Conservation (phyloP, 2,888 invertebrate species). For the Trypoxylon attenuatum region DNA sequence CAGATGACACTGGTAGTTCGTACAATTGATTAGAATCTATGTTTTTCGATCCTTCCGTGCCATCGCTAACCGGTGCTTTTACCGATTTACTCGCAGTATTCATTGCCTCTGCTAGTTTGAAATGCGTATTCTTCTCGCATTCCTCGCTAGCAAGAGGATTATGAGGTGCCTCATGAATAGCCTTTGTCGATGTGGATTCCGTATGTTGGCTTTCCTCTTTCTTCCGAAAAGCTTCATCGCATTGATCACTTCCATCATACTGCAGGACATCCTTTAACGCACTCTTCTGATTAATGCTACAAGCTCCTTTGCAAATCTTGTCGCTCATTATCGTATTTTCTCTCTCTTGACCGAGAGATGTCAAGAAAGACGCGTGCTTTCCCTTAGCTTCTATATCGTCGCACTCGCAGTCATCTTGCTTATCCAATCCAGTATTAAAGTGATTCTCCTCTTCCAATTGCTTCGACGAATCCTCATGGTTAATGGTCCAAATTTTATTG, state of each 20-base stretch:
- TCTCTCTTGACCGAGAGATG: background rate
- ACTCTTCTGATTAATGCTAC: background rate
- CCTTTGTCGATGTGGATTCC: background rate
- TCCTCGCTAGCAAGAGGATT: background rate
- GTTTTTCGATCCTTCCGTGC: background rate
- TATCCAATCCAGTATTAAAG: background rate
- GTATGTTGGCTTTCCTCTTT: slow-evolving; percentile 1
- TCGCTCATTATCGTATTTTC: background rate
- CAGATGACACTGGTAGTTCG: background rate
- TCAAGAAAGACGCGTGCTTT: background rate
- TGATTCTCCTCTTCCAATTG: background rate
- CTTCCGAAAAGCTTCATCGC: background rate
- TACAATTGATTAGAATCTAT: background rate
- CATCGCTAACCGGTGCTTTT: slow-evolving; percentile 1
- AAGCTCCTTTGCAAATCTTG: background rate
- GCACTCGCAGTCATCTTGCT: background rate
- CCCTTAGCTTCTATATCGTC: slow-evolving; percentile 1
- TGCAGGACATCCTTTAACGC: background rate
- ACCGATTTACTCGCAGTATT: background rate
- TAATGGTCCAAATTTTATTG: slow-evolving; percentile 7
- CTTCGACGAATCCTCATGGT: background rate
- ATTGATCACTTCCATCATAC: background rate
- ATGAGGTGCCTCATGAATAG: background rate
- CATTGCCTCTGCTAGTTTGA: background rate
- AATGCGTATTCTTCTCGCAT: background rate